Base-by-base conservation (phyloP, 92 coral and sea anemone species). In the Palythoa grandiflora region DNA sequence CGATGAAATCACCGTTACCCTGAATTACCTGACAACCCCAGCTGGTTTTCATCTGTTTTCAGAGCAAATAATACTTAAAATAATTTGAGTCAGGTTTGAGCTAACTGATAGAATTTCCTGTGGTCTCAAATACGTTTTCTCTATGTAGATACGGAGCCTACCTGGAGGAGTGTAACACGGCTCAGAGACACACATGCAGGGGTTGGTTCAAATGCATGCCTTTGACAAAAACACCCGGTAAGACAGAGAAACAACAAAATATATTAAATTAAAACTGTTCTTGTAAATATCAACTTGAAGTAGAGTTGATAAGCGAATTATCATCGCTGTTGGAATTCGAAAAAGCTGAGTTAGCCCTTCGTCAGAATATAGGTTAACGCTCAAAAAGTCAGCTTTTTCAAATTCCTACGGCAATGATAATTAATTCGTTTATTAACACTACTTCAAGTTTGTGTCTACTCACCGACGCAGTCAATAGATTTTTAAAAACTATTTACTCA, bases 201-300 rank as follows among this genome's bases (percentile, higher is more conserved):
- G 86, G 86, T 13, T 81, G 86, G 86, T 81, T 19, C 47, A 40
- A 40, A 19, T 81, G 86, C 75, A 66, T 65, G 53, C 75, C 86
- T 17, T 50, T 81, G 28, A 65, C 86, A 39, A 81, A 81, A 81
- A 61, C n/a, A 7, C 75, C 74, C 5, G 75, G 86, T 81, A 81
- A 44, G 75, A 65, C 11, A 17, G 9, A 20, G 39, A 17, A 12
- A 63, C 1, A 11, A 1, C 35, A 80, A 5, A 7, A 6, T 47
- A 71, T 3, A 12, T 10, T 10, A 44, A 28, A 28, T 2, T 38
- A 38, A 73, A 72, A 36, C 44, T 37, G 47, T 9, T 15, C 44
- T 17, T 13, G n/a, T 36, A 3, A 28, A 28, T 28, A 28, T 28
- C 0, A 28, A 28, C 28, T 28, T 28, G 28, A 28, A 28, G 28